Conservation (phyloP, 1,140 invertebrate genomes). For the Belonocnema kinseyi region DNA sequence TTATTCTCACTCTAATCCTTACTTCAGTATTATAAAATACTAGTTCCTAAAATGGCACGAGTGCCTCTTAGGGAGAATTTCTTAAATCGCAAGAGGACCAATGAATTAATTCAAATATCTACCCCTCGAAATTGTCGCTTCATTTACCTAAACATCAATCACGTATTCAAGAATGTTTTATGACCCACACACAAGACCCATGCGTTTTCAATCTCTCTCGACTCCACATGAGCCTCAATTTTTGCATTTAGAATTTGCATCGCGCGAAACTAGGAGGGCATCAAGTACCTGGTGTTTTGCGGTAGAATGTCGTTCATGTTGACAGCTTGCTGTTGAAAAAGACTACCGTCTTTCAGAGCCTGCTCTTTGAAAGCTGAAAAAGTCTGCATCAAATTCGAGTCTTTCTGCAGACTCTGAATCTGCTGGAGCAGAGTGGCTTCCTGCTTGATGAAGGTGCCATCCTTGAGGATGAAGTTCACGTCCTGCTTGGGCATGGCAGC, state of each 20-base stretch:
- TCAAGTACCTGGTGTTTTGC: conserved; percentile 73
- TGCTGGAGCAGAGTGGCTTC: conserved; percentile 68
- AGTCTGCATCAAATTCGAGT: conserved; percentile 66
- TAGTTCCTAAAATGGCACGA: background rate
- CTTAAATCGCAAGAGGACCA: background rate
- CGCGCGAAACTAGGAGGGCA: conserved; percentile 67
- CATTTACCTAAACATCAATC: conserved; percentile 14
- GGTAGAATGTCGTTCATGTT: conserved; percentile 73
- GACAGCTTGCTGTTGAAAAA: conserved; percentile 66
- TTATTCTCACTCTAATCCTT: conserved; percentile 29
- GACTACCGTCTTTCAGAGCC: conserved; percentile 61
- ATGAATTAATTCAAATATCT: background rate
- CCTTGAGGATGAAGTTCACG: conserved; percentile 63
- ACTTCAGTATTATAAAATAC: conserved; percentile 14
- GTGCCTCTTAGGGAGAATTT: background rate
- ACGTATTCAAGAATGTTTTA: conserved; percentile 1
- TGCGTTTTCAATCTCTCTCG: background rate
- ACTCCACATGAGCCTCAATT: background rate
- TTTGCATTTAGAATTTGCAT: background rate
- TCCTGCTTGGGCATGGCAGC: conserved; percentile 62
- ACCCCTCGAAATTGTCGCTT: background rate
- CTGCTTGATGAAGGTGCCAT: conserved; percentile 64
- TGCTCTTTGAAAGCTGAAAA: conserved; percentile 71
- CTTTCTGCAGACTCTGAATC: conserved; percentile 70
- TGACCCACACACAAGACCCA: background rate